A percentile compares a stretch with the other conserved stretches of the same genome.
Conservation (phyloP, 2,888 invertebrate genomes). For the Stictocephala bisonia region DNA sequence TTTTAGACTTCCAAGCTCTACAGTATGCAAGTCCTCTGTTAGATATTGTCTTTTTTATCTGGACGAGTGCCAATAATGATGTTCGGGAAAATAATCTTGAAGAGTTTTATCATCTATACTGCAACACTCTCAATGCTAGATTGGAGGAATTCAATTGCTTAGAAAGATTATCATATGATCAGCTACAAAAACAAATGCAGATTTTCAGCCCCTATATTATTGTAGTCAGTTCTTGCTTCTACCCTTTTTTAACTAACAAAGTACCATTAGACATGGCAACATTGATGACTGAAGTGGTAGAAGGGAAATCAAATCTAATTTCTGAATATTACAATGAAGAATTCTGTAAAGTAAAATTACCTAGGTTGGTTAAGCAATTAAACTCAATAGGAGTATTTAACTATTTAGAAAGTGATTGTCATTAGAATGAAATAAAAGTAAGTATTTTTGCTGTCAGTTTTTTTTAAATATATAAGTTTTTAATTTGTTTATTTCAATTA, state of each 20-base stretch:
- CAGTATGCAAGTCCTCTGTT: background rate
- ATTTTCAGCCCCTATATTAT: slow-evolving; percentile 3
- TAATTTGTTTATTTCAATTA: no score
- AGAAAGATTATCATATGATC: background rate
- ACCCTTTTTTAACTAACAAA: no score
- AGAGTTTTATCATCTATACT: slow-evolving; percentile 20
- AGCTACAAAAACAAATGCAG: background rate
- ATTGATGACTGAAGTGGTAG: background rate
- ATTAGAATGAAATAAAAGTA: no score
- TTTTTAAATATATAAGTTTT: no score
- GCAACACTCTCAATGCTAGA: slow-evolving; percentile 2
- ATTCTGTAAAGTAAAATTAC: background rate
- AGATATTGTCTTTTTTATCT: slow-evolving; percentile 27
- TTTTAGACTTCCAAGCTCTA: slow-evolving; percentile 25
- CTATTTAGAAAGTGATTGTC: background rate
- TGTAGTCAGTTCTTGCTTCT: no score
- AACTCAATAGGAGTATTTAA: background rate
- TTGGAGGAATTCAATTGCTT: slow-evolving; percentile 2
- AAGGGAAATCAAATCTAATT: no score
- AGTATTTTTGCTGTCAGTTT: no score
- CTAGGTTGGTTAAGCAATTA: background rate
- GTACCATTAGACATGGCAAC: background rate
- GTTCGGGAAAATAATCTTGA: background rate
- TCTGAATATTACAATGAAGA: background rate
- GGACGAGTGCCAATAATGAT: slow-evolving; percentile 17